A percentile compares a stretch with the other conserved stretches of the same genome.
Conservation (phyloP, 2,797 vertebrate species). For the Tapirus indicus region DNA sequence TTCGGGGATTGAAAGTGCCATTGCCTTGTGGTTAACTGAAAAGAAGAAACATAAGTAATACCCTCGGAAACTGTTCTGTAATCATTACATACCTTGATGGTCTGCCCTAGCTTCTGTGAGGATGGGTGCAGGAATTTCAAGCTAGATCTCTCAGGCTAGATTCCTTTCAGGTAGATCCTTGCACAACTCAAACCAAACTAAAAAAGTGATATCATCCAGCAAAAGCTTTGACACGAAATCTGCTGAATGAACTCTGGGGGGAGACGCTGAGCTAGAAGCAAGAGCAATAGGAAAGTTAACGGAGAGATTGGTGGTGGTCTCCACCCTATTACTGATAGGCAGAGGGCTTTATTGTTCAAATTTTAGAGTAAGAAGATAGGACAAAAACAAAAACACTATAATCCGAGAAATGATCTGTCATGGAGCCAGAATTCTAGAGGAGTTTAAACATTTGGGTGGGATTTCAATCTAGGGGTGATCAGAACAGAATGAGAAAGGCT, state of each 20-base stretch:
- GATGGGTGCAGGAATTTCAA: neutral
- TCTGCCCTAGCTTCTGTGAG: neutral
- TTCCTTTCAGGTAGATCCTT: neutral
- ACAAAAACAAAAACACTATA: neutral
- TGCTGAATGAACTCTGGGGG: neutral
- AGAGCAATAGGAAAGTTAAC: neutral
- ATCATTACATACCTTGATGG: neutral
- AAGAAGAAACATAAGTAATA: neutral
- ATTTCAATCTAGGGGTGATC: neutral
- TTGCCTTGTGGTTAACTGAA: neutral
- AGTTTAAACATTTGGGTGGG: neutral
- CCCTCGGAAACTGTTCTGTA: constrained; percentile 23
- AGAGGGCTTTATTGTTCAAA: neutral
- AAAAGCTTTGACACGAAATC: neutral
- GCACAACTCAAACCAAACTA: neutral
- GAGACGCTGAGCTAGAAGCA: neutral
- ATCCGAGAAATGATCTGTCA: neutral
- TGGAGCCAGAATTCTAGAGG: neutral
- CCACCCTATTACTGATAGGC: neutral
- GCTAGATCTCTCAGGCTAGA: neutral
- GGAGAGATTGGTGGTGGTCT: neutral
- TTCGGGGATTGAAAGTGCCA: neutral
- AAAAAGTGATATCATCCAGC: neutral
- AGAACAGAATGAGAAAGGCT: neutral
- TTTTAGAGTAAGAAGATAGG: neutral